A percentile compares a stretch with the other conserved stretches of the same genome.
phyloP scores from a whole-genome alignment of 2,888 invertebrate species.

The Xanthorhoe designata region DNA sequence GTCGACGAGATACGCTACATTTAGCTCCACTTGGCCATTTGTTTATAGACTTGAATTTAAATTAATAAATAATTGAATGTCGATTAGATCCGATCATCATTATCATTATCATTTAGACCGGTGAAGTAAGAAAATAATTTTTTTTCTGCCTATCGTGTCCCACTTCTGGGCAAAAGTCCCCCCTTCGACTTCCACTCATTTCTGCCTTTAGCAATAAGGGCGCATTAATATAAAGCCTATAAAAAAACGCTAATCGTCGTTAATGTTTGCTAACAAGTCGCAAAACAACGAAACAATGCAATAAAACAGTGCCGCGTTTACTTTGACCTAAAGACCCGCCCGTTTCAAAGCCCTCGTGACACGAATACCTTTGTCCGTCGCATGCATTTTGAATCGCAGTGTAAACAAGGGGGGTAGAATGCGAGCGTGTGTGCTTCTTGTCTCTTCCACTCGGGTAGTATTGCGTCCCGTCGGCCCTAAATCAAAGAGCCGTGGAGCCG shows the following conservation, averaged over 20 bases:
- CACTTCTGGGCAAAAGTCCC: too few relatives aligned
- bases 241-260: too few relatives aligned
- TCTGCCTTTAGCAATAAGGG: too few relatives aligned
- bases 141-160: too few relatives aligned
- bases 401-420: constrained; percentile 39
- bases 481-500: constrained; percentile 74
- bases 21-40: constrained; percentile 10
- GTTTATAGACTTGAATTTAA: background rate
- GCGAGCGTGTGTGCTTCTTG: constrained; percentile 32
- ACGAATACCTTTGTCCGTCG: constrained; percentile 44
- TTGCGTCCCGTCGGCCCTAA: constrained; percentile 60
- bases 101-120: too few relatives aligned
- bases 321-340: constrained; percentile 39
- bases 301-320: constrained; percentile 27
- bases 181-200: too few relatives aligned
- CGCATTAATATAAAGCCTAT: too few relatives aligned
- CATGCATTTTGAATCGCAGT: constrained; percentile 40
- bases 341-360: constrained; percentile 42
- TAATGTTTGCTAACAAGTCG: background rate
- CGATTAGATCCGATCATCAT: too few relatives aligned
- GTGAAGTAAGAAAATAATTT: too few relatives aligned
- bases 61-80: too few relatives aligned
- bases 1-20: constrained; percentile 29
- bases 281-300: constrained; percentile 12
- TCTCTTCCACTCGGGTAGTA: constrained; percentile 45